These are phyloP conservation scores for Allacma fusca DNA, from an alignment of 2,888 invertebrate species.

Conservation along the genomic window DNA sequence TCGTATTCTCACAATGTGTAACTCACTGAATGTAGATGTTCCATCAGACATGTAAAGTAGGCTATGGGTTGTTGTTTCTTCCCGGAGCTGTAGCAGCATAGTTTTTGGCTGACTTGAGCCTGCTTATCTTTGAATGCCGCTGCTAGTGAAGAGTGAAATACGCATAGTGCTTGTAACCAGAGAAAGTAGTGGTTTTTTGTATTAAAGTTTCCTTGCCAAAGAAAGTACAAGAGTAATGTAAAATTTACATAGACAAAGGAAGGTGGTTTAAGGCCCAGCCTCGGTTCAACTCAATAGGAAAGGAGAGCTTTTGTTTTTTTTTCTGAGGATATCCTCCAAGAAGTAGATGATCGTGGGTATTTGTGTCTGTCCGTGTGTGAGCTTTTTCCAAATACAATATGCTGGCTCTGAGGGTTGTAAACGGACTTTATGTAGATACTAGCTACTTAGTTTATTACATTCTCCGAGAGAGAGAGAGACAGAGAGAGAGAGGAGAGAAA, in stretches of 20 bases:
- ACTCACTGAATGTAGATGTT: too few relatives aligned
- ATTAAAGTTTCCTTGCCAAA: too few relatives aligned
- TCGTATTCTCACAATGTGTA: not conserved
- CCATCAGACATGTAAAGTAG: too few relatives aligned
- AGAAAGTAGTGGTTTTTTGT: not conserved
- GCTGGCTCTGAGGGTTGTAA: too few relatives aligned
- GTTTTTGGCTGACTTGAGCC: not conserved
- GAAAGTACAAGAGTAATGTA: not conserved
- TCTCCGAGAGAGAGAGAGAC: not conserved
- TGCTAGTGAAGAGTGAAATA: not conserved
- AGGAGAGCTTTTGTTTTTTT: not conserved
- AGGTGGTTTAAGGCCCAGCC: not conserved
- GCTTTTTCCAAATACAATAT: too few relatives aligned
- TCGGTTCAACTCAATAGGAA: not conserved
- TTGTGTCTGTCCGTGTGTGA: too few relatives aligned
- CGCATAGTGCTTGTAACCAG: not conserved
- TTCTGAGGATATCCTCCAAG: too few relatives aligned
- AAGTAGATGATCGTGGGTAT: too few relatives aligned
- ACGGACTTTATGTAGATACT: too few relatives aligned
- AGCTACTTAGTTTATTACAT: too few relatives aligned
- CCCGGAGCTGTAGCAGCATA: too few relatives aligned
- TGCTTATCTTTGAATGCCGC: not conserved
- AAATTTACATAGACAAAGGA: conserved; percentile 19
- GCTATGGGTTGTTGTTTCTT: too few relatives aligned
- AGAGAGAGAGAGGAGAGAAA: not conserved